These are phyloP conservation scores for Ceyx cyanopectus DNA, from an alignment of 2,113 vertebrate genomes.

Conservation along the genomic window DNA sequence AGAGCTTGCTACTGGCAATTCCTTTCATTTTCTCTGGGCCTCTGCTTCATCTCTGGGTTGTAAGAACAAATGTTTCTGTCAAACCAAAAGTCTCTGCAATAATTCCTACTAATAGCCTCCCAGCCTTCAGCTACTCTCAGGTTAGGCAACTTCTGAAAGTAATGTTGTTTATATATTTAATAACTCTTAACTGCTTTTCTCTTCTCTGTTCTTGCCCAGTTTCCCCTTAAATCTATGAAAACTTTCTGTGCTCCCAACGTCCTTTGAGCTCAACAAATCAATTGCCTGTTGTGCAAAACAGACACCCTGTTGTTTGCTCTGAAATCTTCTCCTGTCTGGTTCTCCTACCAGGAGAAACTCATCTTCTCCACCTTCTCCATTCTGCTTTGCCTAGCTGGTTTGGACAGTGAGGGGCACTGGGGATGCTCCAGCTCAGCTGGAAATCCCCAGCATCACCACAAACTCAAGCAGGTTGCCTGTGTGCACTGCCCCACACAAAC, in stretches of 20 bases:
- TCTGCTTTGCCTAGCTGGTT: not conserved
- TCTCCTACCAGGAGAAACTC: not conserved
- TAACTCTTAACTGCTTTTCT: slow-evolving; percentile 13
- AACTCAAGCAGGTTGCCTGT: not conserved
- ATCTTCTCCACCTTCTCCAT: not conserved
- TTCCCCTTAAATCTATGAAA: not conserved
- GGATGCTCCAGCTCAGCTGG: not conserved
- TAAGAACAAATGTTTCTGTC: slow-evolving; percentile 61
- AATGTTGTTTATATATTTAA: slow-evolving; percentile 46
- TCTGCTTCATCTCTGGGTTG: not conserved
- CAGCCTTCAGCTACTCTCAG: slow-evolving; percentile 44
- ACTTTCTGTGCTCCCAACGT: not conserved
- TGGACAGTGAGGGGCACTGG: not conserved
- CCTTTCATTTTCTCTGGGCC: slow-evolving; percentile 31
- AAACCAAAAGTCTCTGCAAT: slow-evolving; percentile 43
- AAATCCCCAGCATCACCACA: not conserved
- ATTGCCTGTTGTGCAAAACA: not conserved
- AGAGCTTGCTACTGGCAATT: slow-evolving; percentile 40
- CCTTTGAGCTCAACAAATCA: not conserved
- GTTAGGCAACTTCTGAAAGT: slow-evolving; percentile 20
- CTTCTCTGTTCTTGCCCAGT: not conserved
- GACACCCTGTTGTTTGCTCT: not conserved
- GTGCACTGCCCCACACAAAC: accelerated
- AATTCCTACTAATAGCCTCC: slow-evolving; percentile 57
- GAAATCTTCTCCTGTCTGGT: not conserved